Evolutionary conservation across 2,888 invertebrate species (phyloP).

Genomic region (Agriopis leucophaearia): DNA sequence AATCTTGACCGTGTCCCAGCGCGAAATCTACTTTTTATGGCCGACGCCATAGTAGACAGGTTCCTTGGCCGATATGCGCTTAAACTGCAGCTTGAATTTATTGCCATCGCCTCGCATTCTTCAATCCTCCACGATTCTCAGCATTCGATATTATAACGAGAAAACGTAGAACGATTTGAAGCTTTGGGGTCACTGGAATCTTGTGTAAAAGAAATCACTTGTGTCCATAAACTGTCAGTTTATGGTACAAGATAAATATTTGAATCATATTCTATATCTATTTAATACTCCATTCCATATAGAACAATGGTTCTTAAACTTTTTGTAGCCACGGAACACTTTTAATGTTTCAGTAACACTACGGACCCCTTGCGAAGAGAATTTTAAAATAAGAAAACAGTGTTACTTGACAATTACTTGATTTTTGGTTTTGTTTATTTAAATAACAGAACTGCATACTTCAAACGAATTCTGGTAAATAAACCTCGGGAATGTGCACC

Average conservation of each 20-base stretch:
- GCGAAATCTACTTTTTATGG: constrained; percentile 78
- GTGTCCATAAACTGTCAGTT: constrained; percentile 5
- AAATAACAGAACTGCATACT: no score
- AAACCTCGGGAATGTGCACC: no score
- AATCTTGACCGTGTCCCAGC: constrained; percentile 73
- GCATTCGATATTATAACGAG: constrained; percentile 45
- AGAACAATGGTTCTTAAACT: no score
- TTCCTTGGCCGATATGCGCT: constrained; percentile 76
- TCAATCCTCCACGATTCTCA: constrained; percentile 62
- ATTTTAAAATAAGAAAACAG: no score
- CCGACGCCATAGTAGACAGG: constrained; percentile 66
- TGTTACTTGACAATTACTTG: no score
- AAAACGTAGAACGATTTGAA: constrained; percentile 41
- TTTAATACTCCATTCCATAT: neutral
- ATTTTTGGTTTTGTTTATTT: no score
- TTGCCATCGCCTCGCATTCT: constrained; percentile 62
- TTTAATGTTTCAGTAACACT: no score
- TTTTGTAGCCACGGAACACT: no score
- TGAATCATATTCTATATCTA: neutral
- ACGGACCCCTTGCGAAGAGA: no score
- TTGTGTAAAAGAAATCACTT: constrained; percentile 1
- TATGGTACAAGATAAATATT: neutral
- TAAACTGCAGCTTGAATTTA: constrained; percentile 67
- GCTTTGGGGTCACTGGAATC: constrained; percentile 28
- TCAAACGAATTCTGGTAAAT: no score